These are phyloP conservation scores for Halcyon senegalensis DNA, from an alignment of 2,113 vertebrate species.

Conservation along the genomic window DNA sequence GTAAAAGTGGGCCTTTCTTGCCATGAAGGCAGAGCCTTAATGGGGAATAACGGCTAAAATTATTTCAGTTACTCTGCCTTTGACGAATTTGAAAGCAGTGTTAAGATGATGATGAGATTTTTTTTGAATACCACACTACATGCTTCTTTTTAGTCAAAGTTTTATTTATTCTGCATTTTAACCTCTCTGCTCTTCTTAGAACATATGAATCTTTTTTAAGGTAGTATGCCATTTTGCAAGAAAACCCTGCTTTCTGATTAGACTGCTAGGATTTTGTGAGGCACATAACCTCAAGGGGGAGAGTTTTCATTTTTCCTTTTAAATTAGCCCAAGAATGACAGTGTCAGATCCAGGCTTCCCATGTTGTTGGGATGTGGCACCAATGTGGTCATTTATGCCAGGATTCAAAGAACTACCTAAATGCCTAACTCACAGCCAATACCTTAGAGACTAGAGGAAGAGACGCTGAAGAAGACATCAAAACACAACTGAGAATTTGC, in stretches of 20 bases:
- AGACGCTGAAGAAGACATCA: neutral
- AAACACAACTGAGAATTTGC: neutral
- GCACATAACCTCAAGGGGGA: neutral
- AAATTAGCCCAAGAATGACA: neutral
- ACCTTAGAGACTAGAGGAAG: neutral
- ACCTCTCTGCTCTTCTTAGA: neutral
- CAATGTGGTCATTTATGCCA: neutral
- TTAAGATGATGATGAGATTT: neutral
- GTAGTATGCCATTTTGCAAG: neutral
- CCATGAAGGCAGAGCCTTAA: neutral
- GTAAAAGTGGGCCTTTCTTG: neutral
- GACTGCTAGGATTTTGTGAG: neutral
- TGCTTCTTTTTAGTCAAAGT: neutral
- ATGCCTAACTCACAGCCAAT: neutral
- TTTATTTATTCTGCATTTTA: neutral
- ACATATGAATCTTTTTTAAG: neutral
- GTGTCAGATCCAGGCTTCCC: neutral
- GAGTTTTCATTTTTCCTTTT: neutral
- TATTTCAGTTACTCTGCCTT: neutral
- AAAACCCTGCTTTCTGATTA: neutral
- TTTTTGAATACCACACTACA: neutral
- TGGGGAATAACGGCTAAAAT: neutral
- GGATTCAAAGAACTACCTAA: neutral
- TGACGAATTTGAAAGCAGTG: neutral
- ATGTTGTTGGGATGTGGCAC: neutral